These are phyloP conservation scores for Ginglymostoma cirratum DNA, from an alignment of 2,113 vertebrate genomes.

Conservation along the genomic window DNA sequence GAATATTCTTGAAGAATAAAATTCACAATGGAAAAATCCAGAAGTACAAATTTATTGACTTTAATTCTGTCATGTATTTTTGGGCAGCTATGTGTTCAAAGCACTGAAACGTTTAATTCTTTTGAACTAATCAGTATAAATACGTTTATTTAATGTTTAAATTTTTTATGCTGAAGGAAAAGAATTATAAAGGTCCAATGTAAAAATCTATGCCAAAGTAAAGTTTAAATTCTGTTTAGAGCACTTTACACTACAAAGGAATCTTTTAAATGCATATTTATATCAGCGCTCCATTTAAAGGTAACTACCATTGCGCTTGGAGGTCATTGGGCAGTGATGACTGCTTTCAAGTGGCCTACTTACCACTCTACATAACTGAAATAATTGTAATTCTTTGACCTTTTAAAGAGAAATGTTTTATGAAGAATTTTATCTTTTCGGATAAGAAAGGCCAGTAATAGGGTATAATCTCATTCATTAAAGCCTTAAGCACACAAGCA, in stretches of 20 bases:
- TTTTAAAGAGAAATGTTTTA: conserved; percentile 3
- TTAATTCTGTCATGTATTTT: neutral
- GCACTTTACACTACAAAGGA: no score
- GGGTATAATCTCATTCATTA: neutral
- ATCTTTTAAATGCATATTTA: neutral
- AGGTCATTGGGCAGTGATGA: neutral
- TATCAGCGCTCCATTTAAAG: neutral
- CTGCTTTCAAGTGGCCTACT: conserved; percentile 18
- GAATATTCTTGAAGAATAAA: neutral
- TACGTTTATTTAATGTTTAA: neutral
- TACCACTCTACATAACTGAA: neutral
- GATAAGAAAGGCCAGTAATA: conserved; percentile 14
- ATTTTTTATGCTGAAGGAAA: neutral
- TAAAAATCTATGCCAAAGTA: neutral
- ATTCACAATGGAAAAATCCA: neutral
- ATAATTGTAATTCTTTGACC: conserved; percentile 14
- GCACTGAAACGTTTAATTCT: neutral
- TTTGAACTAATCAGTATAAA: neutral
- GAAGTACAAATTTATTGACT: neutral
- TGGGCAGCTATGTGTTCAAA: neutral
- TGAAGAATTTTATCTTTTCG: conserved; percentile 21
- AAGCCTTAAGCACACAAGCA: neutral
- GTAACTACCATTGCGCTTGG: neutral
- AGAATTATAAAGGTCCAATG: neutral
- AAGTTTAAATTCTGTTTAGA: neutral